Base-by-base conservation (phyloP, 2,888 invertebrate genomes). In the Eutolmus rufibarbis region DNA sequence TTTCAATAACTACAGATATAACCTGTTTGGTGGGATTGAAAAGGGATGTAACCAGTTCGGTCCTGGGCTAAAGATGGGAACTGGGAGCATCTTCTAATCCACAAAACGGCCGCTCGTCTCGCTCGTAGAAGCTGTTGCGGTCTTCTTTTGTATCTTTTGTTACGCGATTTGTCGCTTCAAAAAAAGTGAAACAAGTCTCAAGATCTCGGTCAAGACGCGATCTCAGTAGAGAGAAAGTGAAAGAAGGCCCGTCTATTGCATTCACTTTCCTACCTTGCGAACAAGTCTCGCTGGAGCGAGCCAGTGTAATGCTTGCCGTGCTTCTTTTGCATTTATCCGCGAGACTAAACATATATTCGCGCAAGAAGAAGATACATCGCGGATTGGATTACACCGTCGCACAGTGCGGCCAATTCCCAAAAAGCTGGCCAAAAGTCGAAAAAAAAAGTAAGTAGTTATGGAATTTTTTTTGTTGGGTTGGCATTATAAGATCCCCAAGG, bases 191-290 rank as follows among this genome's bases (percentile, higher is more conserved):
- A 74, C 66, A 84, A 84, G 84, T 84, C 74, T 40, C 66, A 84
- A 84, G 84, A 84, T 84, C 84, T 84, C 84, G 84, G 84, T 84
- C 84, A 84, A 82, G 56, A 84, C 84, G 66, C 40, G 84, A 81
- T 57, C 84, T 84, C 66, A 74, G 74, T 66, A 31, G 84, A 66
- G 84, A 84, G 84, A 84, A 84, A 84, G 84, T 84, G 84, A 84
- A 84, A 84, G 74, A 84, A 57, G 84, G 84, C 74, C 84, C 74
- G 84, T 84, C 84, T 84, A 84, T 84, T 84, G 84, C 84, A 84
- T 84, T 84, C 84, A 84, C 84, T 84, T 84, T 84, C 84, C 66
- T 84, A 74, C 84, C 51, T 56, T 40, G 37, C 37, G 57, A 31
- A 74, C 84, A 84, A 84, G 74, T 57, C 66, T 74, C 46, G 84